Evolutionary conservation across 2,113 vertebrate species (phyloP).

Genomic region (Nyctibius bracteatus): DNA sequence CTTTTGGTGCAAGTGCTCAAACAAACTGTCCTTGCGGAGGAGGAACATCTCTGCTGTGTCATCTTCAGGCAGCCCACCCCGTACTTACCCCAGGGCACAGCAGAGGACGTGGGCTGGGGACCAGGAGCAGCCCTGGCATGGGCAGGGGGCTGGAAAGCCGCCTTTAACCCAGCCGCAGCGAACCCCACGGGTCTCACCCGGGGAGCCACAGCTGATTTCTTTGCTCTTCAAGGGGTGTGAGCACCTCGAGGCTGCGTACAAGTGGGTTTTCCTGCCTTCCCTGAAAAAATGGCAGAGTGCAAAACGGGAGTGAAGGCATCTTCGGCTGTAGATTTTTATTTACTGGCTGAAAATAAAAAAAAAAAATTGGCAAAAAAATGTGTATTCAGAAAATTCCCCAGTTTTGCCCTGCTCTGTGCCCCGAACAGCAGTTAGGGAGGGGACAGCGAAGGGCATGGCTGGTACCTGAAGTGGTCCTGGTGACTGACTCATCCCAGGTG

Average conservation of each 20-base stretch:
- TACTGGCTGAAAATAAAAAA: too few relatives aligned
- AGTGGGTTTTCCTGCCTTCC: background rate
- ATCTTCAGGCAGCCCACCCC: background rate
- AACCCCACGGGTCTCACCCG: background rate
- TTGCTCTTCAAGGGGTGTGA: background rate
- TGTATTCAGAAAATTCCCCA: background rate
- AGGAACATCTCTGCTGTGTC: background rate
- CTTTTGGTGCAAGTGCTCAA: background rate
- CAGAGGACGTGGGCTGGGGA: background rate
- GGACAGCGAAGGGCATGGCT: background rate
- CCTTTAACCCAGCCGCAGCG: background rate
- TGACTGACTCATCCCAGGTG: constrained; percentile 8
- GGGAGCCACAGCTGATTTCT: background rate
- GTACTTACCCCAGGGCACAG: background rate
- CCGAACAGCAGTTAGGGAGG: background rate
- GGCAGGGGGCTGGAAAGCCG: background rate
- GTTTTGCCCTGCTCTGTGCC: background rate
- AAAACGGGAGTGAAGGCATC: background rate
- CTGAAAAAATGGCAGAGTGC: background rate
- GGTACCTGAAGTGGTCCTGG: background rate
- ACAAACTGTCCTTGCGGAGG: background rate
- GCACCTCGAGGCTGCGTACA: rapidly evolving
- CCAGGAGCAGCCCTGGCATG: background rate
- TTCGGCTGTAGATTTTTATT: too few relatives aligned
- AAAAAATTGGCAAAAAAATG: background rate